A percentile compares a stretch with the other conserved stretches of the same genome.
Evolutionary conservation across 2,888 invertebrate species (phyloP).

Genomic region (Ophonus ardosiacus): DNA sequence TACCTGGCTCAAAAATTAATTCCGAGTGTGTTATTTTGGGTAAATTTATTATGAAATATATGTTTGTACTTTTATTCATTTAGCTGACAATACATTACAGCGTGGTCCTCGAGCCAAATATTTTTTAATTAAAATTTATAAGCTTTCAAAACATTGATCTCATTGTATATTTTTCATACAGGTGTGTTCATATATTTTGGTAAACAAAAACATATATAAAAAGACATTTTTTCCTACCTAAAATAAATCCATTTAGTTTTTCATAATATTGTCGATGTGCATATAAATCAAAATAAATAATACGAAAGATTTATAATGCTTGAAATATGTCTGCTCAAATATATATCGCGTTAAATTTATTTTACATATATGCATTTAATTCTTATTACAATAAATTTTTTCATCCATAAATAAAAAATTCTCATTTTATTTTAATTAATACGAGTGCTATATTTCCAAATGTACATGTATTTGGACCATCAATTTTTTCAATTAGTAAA

Average conservation of each 20-base stretch:
- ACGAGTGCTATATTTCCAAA: not conserved
- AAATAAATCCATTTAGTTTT: constrained; percentile 43
- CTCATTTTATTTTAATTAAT: constrained; percentile 3
- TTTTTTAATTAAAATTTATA: constrained; percentile 47
- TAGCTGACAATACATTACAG: constrained; percentile 43
- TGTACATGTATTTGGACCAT: not conserved
- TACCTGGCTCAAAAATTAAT: constrained; percentile 46
- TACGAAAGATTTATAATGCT: constrained; percentile 31
- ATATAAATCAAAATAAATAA: constrained; percentile 49
- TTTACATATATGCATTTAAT: constrained; percentile 7
- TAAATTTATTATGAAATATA: constrained; percentile 50
- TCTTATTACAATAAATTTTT: constrained; percentile 22
- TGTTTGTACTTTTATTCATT: constrained; percentile 51
- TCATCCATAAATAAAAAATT: constrained; percentile 9
- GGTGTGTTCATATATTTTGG: constrained; percentile 37
- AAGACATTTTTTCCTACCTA: constrained; percentile 27
- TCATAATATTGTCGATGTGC: constrained; percentile 29
- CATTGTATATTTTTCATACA: constrained; percentile 43
- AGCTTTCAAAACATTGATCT: constrained; percentile 50
- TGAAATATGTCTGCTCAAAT: constrained; percentile 14
- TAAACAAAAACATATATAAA: constrained; percentile 31
- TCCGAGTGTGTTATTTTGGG: constrained; percentile 50
- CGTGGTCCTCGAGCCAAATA: constrained; percentile 43
- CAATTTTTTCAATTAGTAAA: not conserved
- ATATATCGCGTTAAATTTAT: constrained; percentile 11